phyloP scores from a whole-genome alignment of 2,797 vertebrate species.

The Schizopygopsis malacanthus region DNA sequence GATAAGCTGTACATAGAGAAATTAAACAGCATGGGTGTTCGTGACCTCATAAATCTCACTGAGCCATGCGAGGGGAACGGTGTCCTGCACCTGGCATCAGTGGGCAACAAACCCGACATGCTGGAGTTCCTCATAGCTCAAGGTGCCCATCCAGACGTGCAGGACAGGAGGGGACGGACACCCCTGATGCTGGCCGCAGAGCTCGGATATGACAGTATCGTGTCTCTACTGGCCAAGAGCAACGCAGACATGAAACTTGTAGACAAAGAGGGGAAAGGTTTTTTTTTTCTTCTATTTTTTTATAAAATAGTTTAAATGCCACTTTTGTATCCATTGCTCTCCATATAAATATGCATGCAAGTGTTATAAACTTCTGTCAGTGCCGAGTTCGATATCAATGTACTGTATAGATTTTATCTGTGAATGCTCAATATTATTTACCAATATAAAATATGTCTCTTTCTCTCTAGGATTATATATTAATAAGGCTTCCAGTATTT shows the following conservation, averaged over 20 bases:
- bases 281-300: constrained; percentile 3
- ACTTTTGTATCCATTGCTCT: neutral
- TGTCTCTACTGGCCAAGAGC: constrained; percentile 80
- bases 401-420: neutral
- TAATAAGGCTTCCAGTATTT: constrained; percentile 62
- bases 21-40: constrained; percentile 80
- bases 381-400: neutral
- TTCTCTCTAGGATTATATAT: constrained; percentile 66
- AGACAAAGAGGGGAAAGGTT: constrained; percentile 90
- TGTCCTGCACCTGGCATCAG: constrained; percentile 83
- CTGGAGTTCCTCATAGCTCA: constrained; percentile 83
- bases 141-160: constrained; percentile 83
- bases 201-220: constrained; percentile 80
- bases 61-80: constrained; percentile 84
- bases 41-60: constrained; percentile 86
- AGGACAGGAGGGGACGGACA: constrained; percentile 83
- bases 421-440: constrained; percentile 54
- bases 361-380: neutral
- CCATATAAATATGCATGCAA: neutral
- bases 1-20: constrained; percentile 85
- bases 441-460: constrained; percentile 64
- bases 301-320: neutral
- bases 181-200: constrained; percentile 88
- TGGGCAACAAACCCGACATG: constrained; percentile 83
- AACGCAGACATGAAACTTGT: constrained; percentile 82